Base-by-base conservation (phyloP, 2,113 vertebrate genomes). In the Hemicordylus capensis region DNA sequence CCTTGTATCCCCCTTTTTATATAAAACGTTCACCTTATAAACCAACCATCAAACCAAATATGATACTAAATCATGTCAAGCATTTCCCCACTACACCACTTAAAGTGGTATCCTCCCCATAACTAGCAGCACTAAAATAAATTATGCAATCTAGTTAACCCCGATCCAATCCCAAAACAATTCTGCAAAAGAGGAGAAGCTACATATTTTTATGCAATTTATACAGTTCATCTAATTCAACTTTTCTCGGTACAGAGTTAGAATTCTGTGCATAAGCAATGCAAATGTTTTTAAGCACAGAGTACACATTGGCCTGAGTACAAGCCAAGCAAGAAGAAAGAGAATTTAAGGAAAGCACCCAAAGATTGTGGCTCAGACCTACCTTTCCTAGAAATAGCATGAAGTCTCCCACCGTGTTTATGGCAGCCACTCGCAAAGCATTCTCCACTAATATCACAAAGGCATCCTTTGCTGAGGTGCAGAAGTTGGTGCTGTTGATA, bases 401-500 rank as follows among this genome's bases (percentile, higher is more conserved):
- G 87, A 99, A 99, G 95, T 99, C 98, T 87, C 99, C 99, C 51
- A 99, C 95, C 19, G 98, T 98, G 84, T 99, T 99, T 96, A 99
- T 99, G 87, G 98, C 97, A 85, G 98, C 98, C 67, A 99, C 98
- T n/a, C 98, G 96, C 94, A 99, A 95, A 70, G 98, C 98, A 5
- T 99, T 99, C 91, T 99, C 98, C 95, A 99, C 98, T 91, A 99
- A 95, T 92, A 99, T 98, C 88, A 99, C 95, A 87, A 99, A 98
- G 93, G 99, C 99, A 83, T 99, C 99, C 56, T 98, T 98, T 31
- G 99, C 99, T 67, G 99, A 99, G 24, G 98, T 98, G 95, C 99
- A 99, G 97, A 99, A 99, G 95, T 98, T 98, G 90, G 98, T 99
- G 95, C 98, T 98, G 96, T 99, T 99, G 97, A 99, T 99, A 93